Evolutionary conservation across 2,797 vertebrate species (phyloP), one percentile per base, ranked within the genome.

Genomic region (Notolepis coatsorum): DNA sequence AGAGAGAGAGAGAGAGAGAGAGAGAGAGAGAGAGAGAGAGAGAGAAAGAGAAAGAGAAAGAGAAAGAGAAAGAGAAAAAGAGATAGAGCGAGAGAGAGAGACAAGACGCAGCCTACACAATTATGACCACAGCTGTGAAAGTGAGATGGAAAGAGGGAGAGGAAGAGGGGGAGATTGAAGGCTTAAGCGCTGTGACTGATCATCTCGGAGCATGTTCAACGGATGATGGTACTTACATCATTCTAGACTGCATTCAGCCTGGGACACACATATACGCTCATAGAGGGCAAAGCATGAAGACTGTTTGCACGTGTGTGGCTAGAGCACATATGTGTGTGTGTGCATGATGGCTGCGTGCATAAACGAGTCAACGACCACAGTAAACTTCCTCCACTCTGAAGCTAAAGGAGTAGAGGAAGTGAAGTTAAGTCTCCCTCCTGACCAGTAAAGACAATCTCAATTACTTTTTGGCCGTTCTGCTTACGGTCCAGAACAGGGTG

Each of bases 151-250:
- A 9, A 25, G 18, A 23, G 24, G 52, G 37, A 42, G 37, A 68
- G 51, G 68, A 74, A 71, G 42, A 66, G 38, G 7, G 43, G 54
- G 65, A 76, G 82, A 61, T 58, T 21, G 27, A 20, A 68, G 68
- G 73, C 79, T 84, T 77, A 69, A 75, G 63, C 9, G 2, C 71
- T 73, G 57, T 65, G 42, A 73, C 56, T 70, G 70, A 60, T 71
- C 56, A 39, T 70, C 65, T 71, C 60, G 56, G 37, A 73, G 60
- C 70, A 80, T 72, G 74, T 74, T 9, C 50, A 33, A 46, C 6
- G 65, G 74, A 84, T 82, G 77, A 75, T 45, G 31, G 61, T 56
- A 38, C 57, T 80, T 74, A 73, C n/a, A 73, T 79, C 82, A 79
- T 74, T 65, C 66, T 73, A 56, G 72, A 75, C 82, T 65, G 65